Evolutionary conservation across 2,113 vertebrate species (phyloP), one percentile per base, ranked within the genome.

Genomic region (Myocastor coypus): DNA sequence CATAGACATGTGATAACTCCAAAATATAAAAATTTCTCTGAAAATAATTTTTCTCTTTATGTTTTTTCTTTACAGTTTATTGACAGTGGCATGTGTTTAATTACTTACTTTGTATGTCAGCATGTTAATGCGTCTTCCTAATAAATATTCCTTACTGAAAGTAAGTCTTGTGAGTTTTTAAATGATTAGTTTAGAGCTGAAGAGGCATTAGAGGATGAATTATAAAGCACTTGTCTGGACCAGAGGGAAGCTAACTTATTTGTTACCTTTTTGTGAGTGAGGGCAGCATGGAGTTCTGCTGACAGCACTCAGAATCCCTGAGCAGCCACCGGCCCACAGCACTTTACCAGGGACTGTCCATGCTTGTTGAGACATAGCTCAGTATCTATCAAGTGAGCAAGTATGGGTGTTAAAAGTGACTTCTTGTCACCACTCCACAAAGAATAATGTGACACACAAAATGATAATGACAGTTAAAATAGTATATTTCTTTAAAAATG

Each of bases 131-230:
- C 94, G 37, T 85, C 87, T 94, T 97, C 91, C 75, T 89, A 97
- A 98, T 98, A 98, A 98, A 98, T 83, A n/a, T 22, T 11, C 17
- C 93, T 95, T 96, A 59, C 61, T 95, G 69, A 97, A 95, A 90
- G 14, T 75, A 87, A 95, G 24, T 52, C 11, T 83, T 93, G 37
- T 80, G 57, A n/a, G 3, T 85, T 75, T 92, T 89, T 95, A 71
- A 95, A 32, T 89, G 37, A 69, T 84, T 37, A 2, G 68, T 93
- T 87, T 50, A 63, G 68, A 77, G 17, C 63, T 68, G 11, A 92
- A n/a, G 16, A 50, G 37, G 6, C 8, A 34, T 32, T 63, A 66
- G 77, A 83, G 46, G 26, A 37, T 10, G 0, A 85, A 63, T 50
- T 61, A 66, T 14, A 85, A 92, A 22, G 42, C 64, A 24, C 13